phyloP scores from a whole-genome alignment of 2,797 vertebrate species.

The Fundulus diaphanus region DNA sequence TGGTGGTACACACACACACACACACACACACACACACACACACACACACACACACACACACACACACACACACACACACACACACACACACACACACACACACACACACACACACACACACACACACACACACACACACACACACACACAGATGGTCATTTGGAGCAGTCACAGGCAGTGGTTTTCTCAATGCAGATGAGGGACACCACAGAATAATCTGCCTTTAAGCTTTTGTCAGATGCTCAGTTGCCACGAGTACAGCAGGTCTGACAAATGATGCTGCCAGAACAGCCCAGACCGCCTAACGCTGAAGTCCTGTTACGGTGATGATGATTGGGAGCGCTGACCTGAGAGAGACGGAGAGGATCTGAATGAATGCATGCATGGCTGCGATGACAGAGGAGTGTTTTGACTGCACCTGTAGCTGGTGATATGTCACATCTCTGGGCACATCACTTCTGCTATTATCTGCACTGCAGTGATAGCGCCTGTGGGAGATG shows the following conservation, averaged over 20 bases:
- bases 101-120: not conserved
- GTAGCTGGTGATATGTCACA: constrained; percentile 40
- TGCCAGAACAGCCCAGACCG: constrained; percentile 43
- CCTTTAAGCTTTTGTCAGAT: constrained; percentile 70
- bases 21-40: no score
- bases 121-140: not conserved
- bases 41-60: no score
- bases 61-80: no score
- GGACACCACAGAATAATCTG: constrained; percentile 56
- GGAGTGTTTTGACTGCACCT: constrained; percentile 43
- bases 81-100: not conserved
- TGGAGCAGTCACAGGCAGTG: constrained; percentile 47
- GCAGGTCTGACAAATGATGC: constrained; percentile 62
- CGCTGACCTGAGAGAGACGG: constrained; percentile 41
- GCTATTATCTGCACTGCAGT: constrained; percentile 34
- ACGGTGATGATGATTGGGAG: constrained; percentile 41
- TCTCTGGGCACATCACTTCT: constrained; percentile 35
- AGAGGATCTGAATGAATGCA: constrained; percentile 23
- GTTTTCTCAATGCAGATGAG: constrained; percentile 47
- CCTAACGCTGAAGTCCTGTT: constrained; percentile 31
- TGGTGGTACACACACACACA: no score
- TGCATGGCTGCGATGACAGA: constrained; percentile 39
- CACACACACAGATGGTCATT: constrained; percentile 50
- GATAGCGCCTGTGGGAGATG: constrained; percentile 31
- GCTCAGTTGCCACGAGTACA: constrained; percentile 47